A percentile compares a stretch with the other conserved stretches of the same genome.
Conservation (phyloP, 2,888 invertebrate genomes). For the Noctua janthe region DNA sequence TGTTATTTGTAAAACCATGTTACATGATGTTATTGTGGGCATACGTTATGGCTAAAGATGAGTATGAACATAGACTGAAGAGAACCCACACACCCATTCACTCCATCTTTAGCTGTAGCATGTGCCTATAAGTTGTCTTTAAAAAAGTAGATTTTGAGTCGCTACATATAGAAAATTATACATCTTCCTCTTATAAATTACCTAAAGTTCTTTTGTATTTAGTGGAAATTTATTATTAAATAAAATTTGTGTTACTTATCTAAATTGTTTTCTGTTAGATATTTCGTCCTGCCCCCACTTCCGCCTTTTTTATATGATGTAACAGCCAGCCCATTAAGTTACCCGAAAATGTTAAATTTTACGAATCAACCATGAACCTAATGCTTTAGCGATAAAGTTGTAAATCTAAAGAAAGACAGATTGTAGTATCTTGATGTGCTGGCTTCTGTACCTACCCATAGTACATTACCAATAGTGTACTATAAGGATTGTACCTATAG, state of each 20-base stretch:
- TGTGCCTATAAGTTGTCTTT: background rate
- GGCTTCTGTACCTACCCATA: background rate
- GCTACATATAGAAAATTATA: background rate
- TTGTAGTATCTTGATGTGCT: too few species aligned
- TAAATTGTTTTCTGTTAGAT: background rate
- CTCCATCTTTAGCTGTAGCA: background rate
- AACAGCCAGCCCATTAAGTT: too few species aligned
- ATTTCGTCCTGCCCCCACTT: background rate
- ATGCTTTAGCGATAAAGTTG: too few species aligned
- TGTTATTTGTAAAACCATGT: background rate
- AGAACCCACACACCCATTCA: too few species aligned
- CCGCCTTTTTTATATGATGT: background rate
- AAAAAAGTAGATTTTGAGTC: background rate
- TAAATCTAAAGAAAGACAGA: too few species aligned
- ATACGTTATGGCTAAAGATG: background rate
- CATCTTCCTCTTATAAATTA: background rate
- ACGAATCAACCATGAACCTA: too few species aligned
- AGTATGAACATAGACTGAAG: background rate
- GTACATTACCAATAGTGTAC: too few species aligned
- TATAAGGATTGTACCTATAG: background rate
- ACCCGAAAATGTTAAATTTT: too few species aligned
- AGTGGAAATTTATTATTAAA: conserved; percentile 7
- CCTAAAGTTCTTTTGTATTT: background rate
- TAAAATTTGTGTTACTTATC: conserved; percentile 14
- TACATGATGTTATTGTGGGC: background rate